Evolutionary conservation across 1,140 invertebrate species (phyloP).

Genomic region (Trachymyrmex septentrionalis): DNA sequence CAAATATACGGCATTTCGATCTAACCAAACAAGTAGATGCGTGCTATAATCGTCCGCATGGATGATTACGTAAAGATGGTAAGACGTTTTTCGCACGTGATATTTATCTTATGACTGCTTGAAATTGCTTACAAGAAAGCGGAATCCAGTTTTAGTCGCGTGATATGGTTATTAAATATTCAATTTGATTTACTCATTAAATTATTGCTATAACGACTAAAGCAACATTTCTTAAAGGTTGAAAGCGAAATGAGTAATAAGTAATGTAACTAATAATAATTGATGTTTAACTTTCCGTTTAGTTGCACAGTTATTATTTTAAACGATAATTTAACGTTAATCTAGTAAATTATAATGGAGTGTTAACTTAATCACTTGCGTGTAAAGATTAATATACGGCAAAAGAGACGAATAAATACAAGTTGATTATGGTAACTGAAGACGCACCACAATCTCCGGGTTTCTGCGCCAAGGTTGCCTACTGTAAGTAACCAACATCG

Average conservation of each 20-base stretch:
- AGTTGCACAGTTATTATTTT: not conserved
- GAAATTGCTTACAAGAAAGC: slow-evolving; percentile 5
- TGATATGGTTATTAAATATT: slow-evolving; percentile 18
- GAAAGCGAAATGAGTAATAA: not conserved
- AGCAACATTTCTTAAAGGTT: not conserved
- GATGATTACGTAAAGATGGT: slow-evolving; percentile 39
- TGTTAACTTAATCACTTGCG: not conserved
- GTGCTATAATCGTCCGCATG: slow-evolving; percentile 47
- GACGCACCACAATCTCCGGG: slow-evolving; percentile 75
- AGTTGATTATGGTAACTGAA: slow-evolving; percentile 77
- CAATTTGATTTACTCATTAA: slow-evolving; percentile 19
- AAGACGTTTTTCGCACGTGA: slow-evolving; percentile 39
- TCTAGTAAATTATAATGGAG: not conserved
- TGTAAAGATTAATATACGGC: slow-evolving; percentile 71
- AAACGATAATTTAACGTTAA: not conserved
- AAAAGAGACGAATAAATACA: slow-evolving; percentile 73
- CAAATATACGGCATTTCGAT: slow-evolving; percentile 51
- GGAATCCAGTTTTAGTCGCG: slow-evolving; percentile 22
- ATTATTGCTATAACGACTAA: not conserved
- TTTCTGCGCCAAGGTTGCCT: slow-evolving; percentile 75
- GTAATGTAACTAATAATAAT: slow-evolving; percentile 14
- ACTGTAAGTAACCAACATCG: slow-evolving; percentile 57
- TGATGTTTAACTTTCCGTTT: not conserved
- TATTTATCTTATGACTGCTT: slow-evolving; percentile 30
- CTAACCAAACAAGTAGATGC: slow-evolving; percentile 27